Conservation (phyloP, 2,797 vertebrate species). For the Periparus ater region DNA sequence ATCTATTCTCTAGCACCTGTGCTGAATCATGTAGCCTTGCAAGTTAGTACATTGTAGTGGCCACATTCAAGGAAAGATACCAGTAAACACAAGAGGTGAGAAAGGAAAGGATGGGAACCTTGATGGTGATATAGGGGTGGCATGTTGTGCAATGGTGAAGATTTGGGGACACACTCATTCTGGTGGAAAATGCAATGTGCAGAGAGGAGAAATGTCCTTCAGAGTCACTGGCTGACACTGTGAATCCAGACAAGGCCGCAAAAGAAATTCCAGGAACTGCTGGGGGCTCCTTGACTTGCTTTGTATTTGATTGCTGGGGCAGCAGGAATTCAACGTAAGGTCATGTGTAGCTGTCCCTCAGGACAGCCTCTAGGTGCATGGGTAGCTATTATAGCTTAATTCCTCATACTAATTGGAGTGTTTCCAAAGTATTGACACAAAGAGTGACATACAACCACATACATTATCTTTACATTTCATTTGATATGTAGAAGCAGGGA, state of each 20-base stretch:
- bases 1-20: neutral
- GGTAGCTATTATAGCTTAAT: neutral
- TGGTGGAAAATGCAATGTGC: neutral
- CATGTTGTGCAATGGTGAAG: neutral
- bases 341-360: neutral
- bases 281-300: neutral
- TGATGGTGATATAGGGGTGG: neutral
- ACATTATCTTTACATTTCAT: neutral
- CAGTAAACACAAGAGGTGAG: neutral
- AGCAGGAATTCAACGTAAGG: constrained; percentile 14
- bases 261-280: constrained; percentile 33
- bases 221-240: neutral
- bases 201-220: neutral
- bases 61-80: neutral
- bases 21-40: neutral
- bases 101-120: neutral
- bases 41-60: neutral
- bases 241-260: neutral
- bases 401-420: neutral
- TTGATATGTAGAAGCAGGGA: neutral
- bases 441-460: neutral
- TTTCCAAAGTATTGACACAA: neutral
- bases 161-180: neutral
- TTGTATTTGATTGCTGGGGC: constrained; percentile 26
- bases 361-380: neutral